phyloP scores from a whole-genome alignment of 2,888 invertebrate genomes.

The Rhyacophila evoluta region DNA sequence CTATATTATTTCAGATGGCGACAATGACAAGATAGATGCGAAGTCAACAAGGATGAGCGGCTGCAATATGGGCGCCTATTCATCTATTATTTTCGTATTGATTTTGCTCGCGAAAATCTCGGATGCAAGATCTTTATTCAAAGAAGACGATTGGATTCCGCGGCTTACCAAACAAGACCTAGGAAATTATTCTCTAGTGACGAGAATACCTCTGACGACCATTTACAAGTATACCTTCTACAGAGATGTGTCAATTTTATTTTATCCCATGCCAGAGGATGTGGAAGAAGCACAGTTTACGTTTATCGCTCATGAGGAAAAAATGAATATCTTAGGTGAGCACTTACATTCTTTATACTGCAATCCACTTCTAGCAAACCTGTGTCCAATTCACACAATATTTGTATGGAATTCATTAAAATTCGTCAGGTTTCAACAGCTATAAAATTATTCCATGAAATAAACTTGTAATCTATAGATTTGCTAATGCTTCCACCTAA shows the following conservation, averaged over 20 bases:
- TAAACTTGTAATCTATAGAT: too few relatives aligned
- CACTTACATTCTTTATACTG: too few relatives aligned
- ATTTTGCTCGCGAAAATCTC: background rate
- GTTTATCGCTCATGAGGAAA: slow-evolving; percentile 68
- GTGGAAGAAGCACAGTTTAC: slow-evolving; percentile 65
- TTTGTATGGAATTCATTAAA: too few relatives aligned
- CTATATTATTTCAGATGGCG: background rate
- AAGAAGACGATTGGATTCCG: slow-evolving; percentile 50
- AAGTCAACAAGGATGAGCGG: background rate
- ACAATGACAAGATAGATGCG: background rate
- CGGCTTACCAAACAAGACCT: slow-evolving; percentile 54
- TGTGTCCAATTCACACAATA: too few relatives aligned
- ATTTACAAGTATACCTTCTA: slow-evolving; percentile 67
- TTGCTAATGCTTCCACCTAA: too few relatives aligned
- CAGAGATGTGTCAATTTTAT: slow-evolving; percentile 66
- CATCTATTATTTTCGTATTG: background rate
- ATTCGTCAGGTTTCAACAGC: too few relatives aligned
- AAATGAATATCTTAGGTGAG: slow-evolving; percentile 67
- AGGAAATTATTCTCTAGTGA: slow-evolving; percentile 65
- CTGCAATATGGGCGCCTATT: background rate
- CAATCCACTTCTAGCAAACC: too few relatives aligned
- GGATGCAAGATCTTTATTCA: slow-evolving; percentile 25
- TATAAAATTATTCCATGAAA: too few relatives aligned
- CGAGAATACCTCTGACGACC: slow-evolving; percentile 65
- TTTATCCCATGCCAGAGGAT: slow-evolving; percentile 64